Base-by-base conservation (phyloP, 2,888 invertebrate genomes). In the Seira musarum region DNA sequence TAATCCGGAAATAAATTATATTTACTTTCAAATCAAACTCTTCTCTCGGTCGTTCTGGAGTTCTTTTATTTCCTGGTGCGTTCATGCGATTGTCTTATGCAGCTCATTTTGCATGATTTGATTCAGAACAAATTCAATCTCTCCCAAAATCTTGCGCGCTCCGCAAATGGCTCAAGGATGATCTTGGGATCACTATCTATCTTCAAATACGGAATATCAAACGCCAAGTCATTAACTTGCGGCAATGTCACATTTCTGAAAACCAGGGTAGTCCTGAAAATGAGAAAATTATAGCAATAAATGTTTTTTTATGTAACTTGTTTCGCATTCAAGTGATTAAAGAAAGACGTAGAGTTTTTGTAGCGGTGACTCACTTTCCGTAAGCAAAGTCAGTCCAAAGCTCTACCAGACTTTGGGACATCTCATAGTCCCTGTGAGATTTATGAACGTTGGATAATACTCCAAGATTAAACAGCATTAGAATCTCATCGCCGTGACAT, bases 401-500 rank as follows among this genome's bases (percentile, higher is more conserved):
- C 15, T 83, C 82, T 15, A 83, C 73, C 35, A 82, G 40, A 3
- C 53, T 49, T 30, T 66, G 60, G 5, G 82, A 82, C 73, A 83
- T 80, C 13, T 82, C 76, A 53, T 73, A 82, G 57, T 83, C 83
- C 46, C 57, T 35, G 30, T 70, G 73, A 15, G 40, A 17, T n/a
- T 35, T 61, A 13, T 72, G 69, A 21, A 82, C 60, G 30, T 77
- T 82, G 0, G 90, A 69, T 10, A 80, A 61, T 0, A 90, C 89
- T 25, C 90, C 88, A 46, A 82, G 46, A 49, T 88, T 89, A 82
- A 91, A 90, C 1, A 91, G 86, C 84, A 91, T 91, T 57, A 91
- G 87, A 21, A 91, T 85, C 84, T 91, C 91, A 86, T 91, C 91
- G 83, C 90, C 90, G 84, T 91, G 91, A 0, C 90, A 89, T 1